Conservation (phyloP, 2,888 invertebrate genomes). For the Amiota minor region DNA sequence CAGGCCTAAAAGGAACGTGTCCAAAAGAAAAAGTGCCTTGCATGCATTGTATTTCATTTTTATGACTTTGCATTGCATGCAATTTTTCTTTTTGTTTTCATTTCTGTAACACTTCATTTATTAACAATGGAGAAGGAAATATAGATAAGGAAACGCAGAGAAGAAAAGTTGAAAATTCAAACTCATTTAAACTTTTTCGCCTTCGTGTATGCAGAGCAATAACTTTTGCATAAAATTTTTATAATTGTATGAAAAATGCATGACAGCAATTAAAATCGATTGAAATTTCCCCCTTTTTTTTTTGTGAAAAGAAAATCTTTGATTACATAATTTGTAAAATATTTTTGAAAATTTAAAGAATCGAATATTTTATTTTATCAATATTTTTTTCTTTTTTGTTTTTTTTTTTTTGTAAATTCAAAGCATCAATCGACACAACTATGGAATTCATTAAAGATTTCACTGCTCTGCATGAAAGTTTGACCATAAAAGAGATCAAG, state of each 20-base stretch:
- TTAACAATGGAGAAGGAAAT: neutral
- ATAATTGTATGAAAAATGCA: neutral
- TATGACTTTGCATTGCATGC: constrained; percentile 5
- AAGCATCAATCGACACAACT: no score
- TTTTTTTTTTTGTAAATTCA: no score
- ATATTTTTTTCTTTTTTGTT: no score
- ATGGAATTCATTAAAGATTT: no score
- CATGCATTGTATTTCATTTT: constrained; percentile 22
- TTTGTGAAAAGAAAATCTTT: neutral
- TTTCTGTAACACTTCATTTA: constrained; percentile 21
- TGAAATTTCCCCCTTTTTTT: neutral
- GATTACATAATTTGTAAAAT: no score
- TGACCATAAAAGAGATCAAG: no score
- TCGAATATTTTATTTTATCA: no score
- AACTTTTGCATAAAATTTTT: neutral
- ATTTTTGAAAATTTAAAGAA: no score
- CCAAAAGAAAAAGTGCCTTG: neutral
- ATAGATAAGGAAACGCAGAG: neutral
- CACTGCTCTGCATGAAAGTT: no score
- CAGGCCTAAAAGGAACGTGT: neutral
- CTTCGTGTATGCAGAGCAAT: neutral
- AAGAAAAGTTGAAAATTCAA: constrained; percentile 7
- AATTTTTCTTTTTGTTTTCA: constrained; percentile 5
- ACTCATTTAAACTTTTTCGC: constrained; percentile 1
- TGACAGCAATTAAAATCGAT: constrained; percentile 16